These are phyloP conservation scores for Hirtodrosophila cameraria DNA, from an alignment of 2,888 invertebrate species.

Conservation along the genomic window DNA sequence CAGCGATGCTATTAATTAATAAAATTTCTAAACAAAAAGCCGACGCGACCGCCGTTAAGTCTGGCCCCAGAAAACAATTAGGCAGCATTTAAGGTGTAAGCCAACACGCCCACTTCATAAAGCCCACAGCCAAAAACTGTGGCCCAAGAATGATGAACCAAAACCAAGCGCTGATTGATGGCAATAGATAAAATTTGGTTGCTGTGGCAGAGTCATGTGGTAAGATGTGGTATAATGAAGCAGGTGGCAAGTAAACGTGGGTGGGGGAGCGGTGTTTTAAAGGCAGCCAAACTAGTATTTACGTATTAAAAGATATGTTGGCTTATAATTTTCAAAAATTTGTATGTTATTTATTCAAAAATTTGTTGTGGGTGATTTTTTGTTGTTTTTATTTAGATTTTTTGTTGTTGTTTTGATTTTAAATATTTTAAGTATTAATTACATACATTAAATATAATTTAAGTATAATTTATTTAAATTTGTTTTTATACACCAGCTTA, in stretches of 20 bases:
- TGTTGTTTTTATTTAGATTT: constrained; percentile 11
- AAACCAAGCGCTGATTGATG: constrained; percentile 65
- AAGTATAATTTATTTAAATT: constrained; percentile 49
- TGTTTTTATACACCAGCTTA: constrained; percentile 65
- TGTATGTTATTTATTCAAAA: constrained; percentile 71
- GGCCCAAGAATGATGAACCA: constrained; percentile 43
- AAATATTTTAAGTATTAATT: constrained; percentile 58
- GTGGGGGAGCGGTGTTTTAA: constrained; percentile 5
- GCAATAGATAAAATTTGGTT: constrained; percentile 48
- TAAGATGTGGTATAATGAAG: constrained; percentile 31
- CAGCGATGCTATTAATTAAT: constrained; percentile 66
- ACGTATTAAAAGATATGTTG: neutral
- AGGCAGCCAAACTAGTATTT: neutral
- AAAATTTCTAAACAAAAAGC: constrained; percentile 54
- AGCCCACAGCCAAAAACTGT: constrained; percentile 28
- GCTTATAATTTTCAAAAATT: constrained; percentile 61
- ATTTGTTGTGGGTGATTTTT: constrained; percentile 39
- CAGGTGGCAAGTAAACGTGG: constrained; percentile 22
- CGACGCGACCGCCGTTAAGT: constrained; percentile 50
- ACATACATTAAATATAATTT: constrained; percentile 45
- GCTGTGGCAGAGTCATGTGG: constrained; percentile 20
- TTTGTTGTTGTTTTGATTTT: constrained; percentile 30
- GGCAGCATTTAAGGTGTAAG: constrained; percentile 70
- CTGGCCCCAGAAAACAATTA: constrained; percentile 65
- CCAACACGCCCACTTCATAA: constrained; percentile 54